phyloP scores from a whole-genome alignment of 2,888 invertebrate species.

The Capitulum mitella region DNA sequence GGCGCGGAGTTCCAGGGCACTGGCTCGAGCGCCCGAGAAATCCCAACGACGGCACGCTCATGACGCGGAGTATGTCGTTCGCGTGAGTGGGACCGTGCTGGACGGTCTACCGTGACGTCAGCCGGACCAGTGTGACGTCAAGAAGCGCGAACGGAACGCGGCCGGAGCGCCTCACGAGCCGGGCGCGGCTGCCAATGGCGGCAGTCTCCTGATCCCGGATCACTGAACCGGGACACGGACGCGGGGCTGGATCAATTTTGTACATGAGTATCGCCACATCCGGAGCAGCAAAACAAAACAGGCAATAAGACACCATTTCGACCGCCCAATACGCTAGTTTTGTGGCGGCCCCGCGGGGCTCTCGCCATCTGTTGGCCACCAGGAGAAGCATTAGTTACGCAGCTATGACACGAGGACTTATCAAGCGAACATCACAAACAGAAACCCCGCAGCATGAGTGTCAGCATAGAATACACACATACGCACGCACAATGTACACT shows the following conservation, averaged over 20 bases:
- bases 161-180: too few relatives aligned
- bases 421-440: slow-evolving; percentile 6
- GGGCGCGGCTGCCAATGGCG: too few relatives aligned
- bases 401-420: slow-evolving; percentile 15
- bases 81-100: too few relatives aligned
- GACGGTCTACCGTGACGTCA: too few relatives aligned
- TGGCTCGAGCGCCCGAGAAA: too few relatives aligned
- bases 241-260: neutral
- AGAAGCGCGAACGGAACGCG: too few relatives aligned
- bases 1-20: too few relatives aligned
- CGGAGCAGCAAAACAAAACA: neutral
- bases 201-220: too few relatives aligned
- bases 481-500: slow-evolving; percentile 1
- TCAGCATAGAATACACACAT: neutral
- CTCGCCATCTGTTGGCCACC: neutral
- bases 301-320: neutral
- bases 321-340: neutral
- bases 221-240: too few relatives aligned
- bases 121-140: too few relatives aligned
- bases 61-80: too few relatives aligned
- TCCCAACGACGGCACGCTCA: too few relatives aligned
- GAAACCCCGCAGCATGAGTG: neutral
- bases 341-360: neutral
- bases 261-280: neutral
- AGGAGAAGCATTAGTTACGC: slow-evolving; percentile 2